phyloP scores from a whole-genome alignment of 2,113 vertebrate genomes.

The Ictidomys tridecemlineatus region DNA sequence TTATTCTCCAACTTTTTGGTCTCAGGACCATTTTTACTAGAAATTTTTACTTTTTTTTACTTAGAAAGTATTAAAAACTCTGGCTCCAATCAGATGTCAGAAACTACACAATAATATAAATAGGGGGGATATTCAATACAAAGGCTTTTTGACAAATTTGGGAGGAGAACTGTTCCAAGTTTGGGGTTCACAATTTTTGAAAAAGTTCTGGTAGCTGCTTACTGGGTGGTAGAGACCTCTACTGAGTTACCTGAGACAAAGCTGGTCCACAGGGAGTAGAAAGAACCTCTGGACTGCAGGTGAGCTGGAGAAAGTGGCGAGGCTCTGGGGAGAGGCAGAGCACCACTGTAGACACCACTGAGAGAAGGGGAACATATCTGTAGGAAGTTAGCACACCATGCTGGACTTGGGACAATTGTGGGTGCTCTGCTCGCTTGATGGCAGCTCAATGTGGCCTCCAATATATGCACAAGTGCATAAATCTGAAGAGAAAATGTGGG shows the following conservation, averaged over 20 bases:
- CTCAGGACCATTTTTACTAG: not conserved
- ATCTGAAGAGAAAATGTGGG: not conserved
- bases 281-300: not conserved
- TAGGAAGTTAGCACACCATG: not conserved
- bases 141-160: not conserved
- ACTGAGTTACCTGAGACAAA: not conserved
- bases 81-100: not conserved
- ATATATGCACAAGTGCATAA: rapidly evolving
- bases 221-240: not conserved
- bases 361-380: not conserved
- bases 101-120: not conserved
- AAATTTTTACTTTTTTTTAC: too few species aligned
- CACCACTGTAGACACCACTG: rapidly evolving
- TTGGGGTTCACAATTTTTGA: not conserved
- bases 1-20: not conserved
- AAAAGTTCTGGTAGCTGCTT: not conserved
- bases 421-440: not conserved
- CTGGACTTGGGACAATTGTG: not conserved
- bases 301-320: not conserved
- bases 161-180: not conserved
- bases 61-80: not conserved
- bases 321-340: not conserved
- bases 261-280: not conserved
- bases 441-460: too few species aligned
- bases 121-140: not conserved